Base-by-base conservation (phyloP, 2,888 invertebrate genomes). In the Drosophila incognita region DNA sequence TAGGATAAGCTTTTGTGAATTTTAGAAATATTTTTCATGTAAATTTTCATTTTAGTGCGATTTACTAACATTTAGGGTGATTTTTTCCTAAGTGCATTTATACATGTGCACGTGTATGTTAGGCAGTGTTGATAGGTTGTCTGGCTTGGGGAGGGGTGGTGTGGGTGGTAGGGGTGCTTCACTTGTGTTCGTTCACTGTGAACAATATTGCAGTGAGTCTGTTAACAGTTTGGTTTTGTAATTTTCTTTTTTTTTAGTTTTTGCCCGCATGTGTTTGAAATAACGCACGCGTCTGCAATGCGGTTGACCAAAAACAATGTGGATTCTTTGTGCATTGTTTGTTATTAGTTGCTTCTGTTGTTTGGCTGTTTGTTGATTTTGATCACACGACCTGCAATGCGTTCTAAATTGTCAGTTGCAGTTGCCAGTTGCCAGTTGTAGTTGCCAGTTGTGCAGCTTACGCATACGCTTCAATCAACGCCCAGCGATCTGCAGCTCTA, bases 221-320 rank as follows among this genome's bases (percentile, higher is more conserved):
- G 82, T 84, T 76, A 70, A 82, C 84, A 87, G 82, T 77, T 71
- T 59, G 24, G 53, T 68, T 64, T 40, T 58, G 48, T 65, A 65
- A 67, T 64, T 61, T 69, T 15, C 6, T 21, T 13, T 21, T 7
- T 7, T 21, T 46, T 46, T 24, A 15, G 46, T 24, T 46, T 63
- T 58, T 61, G 60, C 60, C 59, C 15, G 38, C 74, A 69, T 79
- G 60, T 74, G 64, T 51, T 65, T 66, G 60, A 40, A 76, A 78
- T 38, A 56, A 69, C 69, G 74, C 79, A 61, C 67, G 78, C 76
- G 79, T 54, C 89, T 71, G 89, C 84, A 84, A 74, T 84, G 89
- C 84, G 82, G 84, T 76, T 84, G 79, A 71, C 79, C 87, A 84
- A 87, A 84, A 79, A 84, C 89, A 89, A 84, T 82, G 87, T 79